These are phyloP conservation scores for Vombatus ursinus DNA, from an alignment of 2,113 vertebrate genomes.

Conservation along the genomic window DNA sequence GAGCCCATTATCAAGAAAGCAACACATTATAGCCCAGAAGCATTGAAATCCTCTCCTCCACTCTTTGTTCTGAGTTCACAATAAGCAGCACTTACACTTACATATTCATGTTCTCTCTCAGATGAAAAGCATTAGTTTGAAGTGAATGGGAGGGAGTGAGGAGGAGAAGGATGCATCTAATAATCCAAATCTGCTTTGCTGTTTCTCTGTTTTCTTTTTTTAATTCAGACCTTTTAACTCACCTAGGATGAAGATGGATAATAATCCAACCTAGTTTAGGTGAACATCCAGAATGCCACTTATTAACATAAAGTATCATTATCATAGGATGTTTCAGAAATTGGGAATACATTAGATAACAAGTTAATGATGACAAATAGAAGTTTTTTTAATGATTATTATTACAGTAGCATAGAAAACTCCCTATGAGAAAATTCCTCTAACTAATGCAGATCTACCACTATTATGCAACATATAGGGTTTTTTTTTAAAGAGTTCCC, in stretches of 20 bases:
- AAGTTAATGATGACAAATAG: not conserved
- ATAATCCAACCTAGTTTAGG: slow-evolving; percentile 60
- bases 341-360: not conserved
- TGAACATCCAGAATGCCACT: slow-evolving; percentile 36
- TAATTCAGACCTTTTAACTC: slow-evolving; percentile 52
- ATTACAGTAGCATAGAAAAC: not conserved
- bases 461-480: not conserved
- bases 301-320: slow-evolving; percentile 53
- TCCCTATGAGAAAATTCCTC: not conserved
- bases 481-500: not conserved
- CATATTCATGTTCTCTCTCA: slow-evolving; percentile 75
- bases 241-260: slow-evolving; percentile 58
- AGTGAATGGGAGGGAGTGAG: not conserved
- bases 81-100: slow-evolving; percentile 70
- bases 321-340: not conserved
- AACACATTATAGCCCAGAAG: slow-evolving; percentile 73
- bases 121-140: slow-evolving; percentile 70
- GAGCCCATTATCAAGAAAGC: slow-evolving; percentile 81
- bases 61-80: slow-evolving; percentile 78
- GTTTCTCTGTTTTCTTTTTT: not conserved
- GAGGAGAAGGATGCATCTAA: not conserved
- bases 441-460: not conserved
- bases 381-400: not conserved
- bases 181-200: not conserved
- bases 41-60: slow-evolving; percentile 72